Percentiles rank a stretch among this genome's conserved stretches.
phyloP scores from a whole-genome alignment of 1,140 invertebrate species.

The Aphelenchoides fujianensis region DNA sequence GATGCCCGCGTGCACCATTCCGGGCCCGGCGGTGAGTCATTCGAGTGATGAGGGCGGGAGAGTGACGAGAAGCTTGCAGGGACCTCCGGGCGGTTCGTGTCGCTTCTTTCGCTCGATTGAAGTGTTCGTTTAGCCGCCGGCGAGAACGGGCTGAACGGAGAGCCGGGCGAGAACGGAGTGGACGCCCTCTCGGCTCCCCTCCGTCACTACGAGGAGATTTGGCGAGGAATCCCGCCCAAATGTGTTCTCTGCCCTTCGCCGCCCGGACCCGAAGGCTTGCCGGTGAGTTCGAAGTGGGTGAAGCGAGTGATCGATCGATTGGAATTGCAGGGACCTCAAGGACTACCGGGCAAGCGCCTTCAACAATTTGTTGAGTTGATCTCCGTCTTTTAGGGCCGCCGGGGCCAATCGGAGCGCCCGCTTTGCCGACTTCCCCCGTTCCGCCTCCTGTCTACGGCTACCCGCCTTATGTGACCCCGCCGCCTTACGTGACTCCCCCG shows the following conservation, averaged over 20 bases:
- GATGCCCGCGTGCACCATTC: conserved; percentile 1
- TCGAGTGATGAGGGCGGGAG: neutral
- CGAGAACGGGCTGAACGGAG: neutral
- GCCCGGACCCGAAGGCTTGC: neutral
- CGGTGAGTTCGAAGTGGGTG: neutral
- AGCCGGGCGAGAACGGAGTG: neutral
- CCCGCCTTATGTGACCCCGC: no score
- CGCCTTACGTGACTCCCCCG: neutral
- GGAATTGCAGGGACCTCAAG: no score
- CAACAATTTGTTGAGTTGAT: conserved; percentile 3
- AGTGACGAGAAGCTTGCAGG: neutral
- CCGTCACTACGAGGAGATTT: conserved; percentile 12
- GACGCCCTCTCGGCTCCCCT: neutral
- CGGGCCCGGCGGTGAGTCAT: neutral
- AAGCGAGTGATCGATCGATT: no score
- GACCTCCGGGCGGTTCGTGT: neutral
- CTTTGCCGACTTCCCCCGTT: neutral
- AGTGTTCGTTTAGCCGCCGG: neutral
- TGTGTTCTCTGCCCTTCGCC: neutral
- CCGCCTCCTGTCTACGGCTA: neutral
- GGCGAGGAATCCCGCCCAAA: neutral
- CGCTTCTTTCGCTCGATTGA: neutral
- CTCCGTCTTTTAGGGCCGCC: neutral
- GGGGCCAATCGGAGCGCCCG: neutral
- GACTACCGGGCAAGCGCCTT: no score